phyloP scores from a whole-genome alignment of 2,797 vertebrate genomes.

The Aldrovandia affinis region DNA sequence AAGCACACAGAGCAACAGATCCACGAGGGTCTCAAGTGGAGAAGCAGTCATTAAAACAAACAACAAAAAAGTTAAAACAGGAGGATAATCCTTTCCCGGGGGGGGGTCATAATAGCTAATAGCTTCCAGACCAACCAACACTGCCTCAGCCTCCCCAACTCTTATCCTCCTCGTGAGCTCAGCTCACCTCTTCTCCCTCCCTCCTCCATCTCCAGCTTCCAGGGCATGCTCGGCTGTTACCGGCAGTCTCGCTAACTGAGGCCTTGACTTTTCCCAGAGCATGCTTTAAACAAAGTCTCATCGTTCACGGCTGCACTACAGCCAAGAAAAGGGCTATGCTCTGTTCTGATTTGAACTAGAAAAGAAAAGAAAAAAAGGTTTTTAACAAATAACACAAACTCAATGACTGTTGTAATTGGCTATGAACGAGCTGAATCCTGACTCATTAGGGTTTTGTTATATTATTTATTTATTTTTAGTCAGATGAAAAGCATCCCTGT shows the following conservation, averaged over 20 bases:
- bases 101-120: conserved; percentile 52
- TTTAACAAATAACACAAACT: conserved; percentile 41
- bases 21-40: conserved; percentile 50
- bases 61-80: conserved; percentile 30
- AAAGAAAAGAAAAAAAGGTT: conserved; percentile 14
- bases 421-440: conserved; percentile 60
- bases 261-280: too few species aligned
- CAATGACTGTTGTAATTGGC: conserved; percentile 61
- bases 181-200: too few species aligned
- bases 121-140: conserved; percentile 47
- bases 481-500: conserved; percentile 69
- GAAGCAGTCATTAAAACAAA: conserved; percentile 30
- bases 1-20: conserved; percentile 35
- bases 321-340: too few species aligned
- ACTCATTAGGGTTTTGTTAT: conserved; percentile 43
- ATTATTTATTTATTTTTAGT: conserved; percentile 35
- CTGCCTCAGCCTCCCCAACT: conserved; percentile 41
- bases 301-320: too few species aligned
- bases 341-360: too few species aligned
- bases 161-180: too few species aligned
- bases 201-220: not conserved
- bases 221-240: too few species aligned
- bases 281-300: too few species aligned
- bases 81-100: conserved; percentile 49
- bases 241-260: too few species aligned